These are phyloP conservation scores for Chrysolina americana DNA, from an alignment of 2,888 invertebrate genomes.

Conservation along the genomic window DNA sequence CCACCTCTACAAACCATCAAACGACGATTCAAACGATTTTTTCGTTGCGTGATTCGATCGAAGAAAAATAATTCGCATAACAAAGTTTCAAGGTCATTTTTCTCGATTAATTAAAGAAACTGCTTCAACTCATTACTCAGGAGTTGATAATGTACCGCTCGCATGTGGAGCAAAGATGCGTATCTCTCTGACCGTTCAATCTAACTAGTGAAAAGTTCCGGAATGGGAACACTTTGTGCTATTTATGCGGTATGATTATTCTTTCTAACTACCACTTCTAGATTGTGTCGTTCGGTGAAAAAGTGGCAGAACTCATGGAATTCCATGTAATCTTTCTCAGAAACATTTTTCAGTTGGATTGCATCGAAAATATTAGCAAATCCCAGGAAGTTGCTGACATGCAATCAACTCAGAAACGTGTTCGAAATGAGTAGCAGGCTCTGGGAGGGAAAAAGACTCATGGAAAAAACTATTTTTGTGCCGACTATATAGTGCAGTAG, in stretches of 20 bases:
- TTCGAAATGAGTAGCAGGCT: too few relatives aligned
- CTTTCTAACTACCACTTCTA: neutral
- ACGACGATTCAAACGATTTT: neutral
- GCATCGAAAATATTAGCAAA: too few relatives aligned
- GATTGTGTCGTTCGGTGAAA: neutral
- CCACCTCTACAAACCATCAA: neutral
- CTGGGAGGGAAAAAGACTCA: too few relatives aligned
- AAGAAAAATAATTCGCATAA: neutral
- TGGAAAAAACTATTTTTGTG: too few relatives aligned
- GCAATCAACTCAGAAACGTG: too few relatives aligned
- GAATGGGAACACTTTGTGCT: slow-evolving; percentile 17
- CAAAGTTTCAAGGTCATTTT: slow-evolving; percentile 11
- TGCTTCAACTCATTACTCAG: slow-evolving; percentile 11
- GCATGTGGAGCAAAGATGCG: slow-evolving; percentile 1
- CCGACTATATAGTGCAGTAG: too few relatives aligned
- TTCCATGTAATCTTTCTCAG: too few relatives aligned
- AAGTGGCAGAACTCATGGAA: neutral
- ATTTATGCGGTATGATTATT: slow-evolving; percentile 18
- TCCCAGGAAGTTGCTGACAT: too few relatives aligned
- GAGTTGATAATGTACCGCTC: neutral
- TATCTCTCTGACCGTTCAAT: slow-evolving; percentile 11
- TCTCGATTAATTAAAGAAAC: slow-evolving; percentile 5
- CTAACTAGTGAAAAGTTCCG: slow-evolving; percentile 18
- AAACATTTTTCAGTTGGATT: too few relatives aligned
- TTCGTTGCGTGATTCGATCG: neutral